Evolutionary conservation across 2,797 vertebrate genomes (phyloP).

Genomic region (Salmo trutta): DNA sequence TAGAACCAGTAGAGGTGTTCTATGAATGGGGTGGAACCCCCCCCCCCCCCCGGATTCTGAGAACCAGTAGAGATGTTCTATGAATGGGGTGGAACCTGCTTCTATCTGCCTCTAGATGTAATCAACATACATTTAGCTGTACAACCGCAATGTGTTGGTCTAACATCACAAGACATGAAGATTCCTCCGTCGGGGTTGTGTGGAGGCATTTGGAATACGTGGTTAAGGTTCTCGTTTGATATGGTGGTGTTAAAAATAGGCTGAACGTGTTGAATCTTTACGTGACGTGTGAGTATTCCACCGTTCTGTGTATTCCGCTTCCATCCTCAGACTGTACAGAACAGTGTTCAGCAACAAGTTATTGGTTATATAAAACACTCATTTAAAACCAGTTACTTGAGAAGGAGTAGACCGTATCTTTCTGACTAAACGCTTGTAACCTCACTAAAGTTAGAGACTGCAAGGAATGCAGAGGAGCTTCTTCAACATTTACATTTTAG

Average conservation of each 20-base stretch:
- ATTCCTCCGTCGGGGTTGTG: not conserved
- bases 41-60: conserved; percentile 14
- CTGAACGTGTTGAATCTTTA: not conserved
- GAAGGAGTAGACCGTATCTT: no score
- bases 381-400: not conserved
- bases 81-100: not conserved
- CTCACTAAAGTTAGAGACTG: no score
- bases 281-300: not conserved
- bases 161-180: not conserved
- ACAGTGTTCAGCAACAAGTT: not conserved
- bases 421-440: no score
- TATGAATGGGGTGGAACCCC: not conserved
- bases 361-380: no score
- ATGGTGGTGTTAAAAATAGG: not conserved
- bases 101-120: not conserved
- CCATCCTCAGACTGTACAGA: not conserved
- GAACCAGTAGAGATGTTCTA: conserved; percentile 3
- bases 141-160: not conserved
- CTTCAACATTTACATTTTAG: not conserved
- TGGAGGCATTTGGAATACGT: not conserved
- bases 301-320: not conserved
- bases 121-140: no score
- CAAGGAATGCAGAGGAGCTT: no score
- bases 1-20: conserved; percentile 6
- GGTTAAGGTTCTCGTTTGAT: not conserved